Base-by-base conservation (phyloP, 2,113 vertebrate species). In the Pachyramphus minor region DNA sequence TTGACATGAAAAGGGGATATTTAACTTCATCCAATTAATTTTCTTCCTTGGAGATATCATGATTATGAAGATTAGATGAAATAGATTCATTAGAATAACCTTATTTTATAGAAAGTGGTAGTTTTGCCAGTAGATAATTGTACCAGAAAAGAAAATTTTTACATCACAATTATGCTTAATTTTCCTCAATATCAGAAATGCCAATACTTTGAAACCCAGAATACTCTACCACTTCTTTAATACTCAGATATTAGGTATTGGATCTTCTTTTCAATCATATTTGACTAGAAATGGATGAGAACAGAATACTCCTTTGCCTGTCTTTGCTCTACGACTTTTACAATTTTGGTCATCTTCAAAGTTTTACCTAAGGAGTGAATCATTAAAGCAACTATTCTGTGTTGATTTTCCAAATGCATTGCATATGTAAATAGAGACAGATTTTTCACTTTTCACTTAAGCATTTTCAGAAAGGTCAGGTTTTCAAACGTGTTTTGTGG, bases 11-110 rank as follows among this genome's bases (percentile, higher is more conserved):
- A 98, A 98, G 97, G 91, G 95, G 93, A 95, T 98, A 98, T 99
- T 99, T 99, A 99, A 98, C 98, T 98, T 99, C 97, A 95, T 98
- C 97, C 98, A 98, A 98, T 99, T 99, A 99, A 99, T 99, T 99
- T 99, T 98, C 98, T 98, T 98, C 98, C 97, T 98, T 98, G 95
- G 97, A 98, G 98, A 99, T 98, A 98, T 97, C 90, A 97, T 98
- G 98, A 99, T 99, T 98, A 98, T 98, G 98, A 98, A 99, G 98
- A 99, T 98, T 98, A 99, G 98, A 98, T 98, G 98, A 98, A 99
- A 98, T 97, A 98, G 98, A 97, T 99, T 99, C 98, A 99, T 98
- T 99, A 98, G 97, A 98, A 95, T 93, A 96, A 96, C 97, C 86
- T 98, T 98, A 98, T 97, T 98, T 96, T 98, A 82, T 97, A 94